A percentile compares a stretch with the other conserved stretches of the same genome.
These are phyloP conservation scores for Hydrochoerus hydrochaeris DNA, from an alignment of 2,113 vertebrate species.

Conservation along the genomic window DNA sequence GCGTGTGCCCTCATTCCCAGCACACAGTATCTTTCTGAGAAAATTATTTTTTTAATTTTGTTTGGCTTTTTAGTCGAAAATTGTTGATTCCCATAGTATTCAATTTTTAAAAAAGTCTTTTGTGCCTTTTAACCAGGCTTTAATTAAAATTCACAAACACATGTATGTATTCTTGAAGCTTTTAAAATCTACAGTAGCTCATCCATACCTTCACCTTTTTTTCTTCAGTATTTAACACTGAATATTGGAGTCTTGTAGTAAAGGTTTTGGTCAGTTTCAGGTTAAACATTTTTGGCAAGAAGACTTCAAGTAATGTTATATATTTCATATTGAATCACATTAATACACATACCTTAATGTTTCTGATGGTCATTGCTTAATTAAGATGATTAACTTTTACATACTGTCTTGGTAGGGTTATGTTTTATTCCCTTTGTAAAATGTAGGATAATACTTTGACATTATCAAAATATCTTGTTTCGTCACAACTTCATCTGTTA, in stretches of 20 bases:
- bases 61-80: not conserved
- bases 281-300: conserved; percentile 27
- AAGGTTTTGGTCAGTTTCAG: not conserved
- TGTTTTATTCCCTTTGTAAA: not conserved
- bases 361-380: not conserved
- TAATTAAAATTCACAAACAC: not conserved
- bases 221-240: not conserved
- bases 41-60: too few species aligned
- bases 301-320: not conserved
- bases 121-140: not conserved
- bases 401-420: not conserved
- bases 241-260: not conserved
- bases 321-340: not conserved
- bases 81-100: not conserved
- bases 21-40: not conserved
- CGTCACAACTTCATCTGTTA: not conserved
- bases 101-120: not conserved
- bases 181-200: not conserved
- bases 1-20: too few species aligned
- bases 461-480: not conserved
- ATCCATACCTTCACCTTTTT: not conserved
- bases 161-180: not conserved
- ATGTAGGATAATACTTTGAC: not conserved
- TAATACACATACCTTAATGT: not conserved
- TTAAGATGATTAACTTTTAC: not conserved